Percentiles rank a stretch among this genome's conserved stretches.
Evolutionary conservation across 2,888 invertebrate genomes (phyloP).

Genomic region (Osedax frankpressi): DNA sequence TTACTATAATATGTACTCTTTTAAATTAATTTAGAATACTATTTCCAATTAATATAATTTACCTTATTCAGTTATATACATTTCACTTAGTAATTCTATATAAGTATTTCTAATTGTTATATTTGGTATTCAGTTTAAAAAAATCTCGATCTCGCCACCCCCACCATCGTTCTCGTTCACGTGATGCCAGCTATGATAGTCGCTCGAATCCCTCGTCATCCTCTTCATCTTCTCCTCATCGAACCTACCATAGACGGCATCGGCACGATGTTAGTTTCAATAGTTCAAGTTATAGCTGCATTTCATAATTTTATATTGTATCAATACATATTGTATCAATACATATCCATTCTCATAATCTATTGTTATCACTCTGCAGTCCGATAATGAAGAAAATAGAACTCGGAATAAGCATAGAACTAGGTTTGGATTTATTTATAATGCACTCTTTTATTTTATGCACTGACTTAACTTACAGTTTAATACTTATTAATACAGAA

Average conservation of each 20-base stretch:
- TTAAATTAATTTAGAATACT: too few relatives aligned
- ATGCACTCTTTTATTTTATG: not conserved
- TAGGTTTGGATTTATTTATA: not conserved
- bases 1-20: too few relatives aligned
- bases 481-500: not conserved
- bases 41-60: too few relatives aligned
- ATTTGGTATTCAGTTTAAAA: not conserved
- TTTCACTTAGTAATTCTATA: too few relatives aligned
- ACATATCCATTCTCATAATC: not conserved
- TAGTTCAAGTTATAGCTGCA: too few relatives aligned
- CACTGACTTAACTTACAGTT: too few relatives aligned
- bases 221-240: not conserved
- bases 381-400: not conserved
- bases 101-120: too few relatives aligned
- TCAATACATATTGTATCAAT: too few relatives aligned
- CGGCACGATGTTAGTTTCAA: not conserved
- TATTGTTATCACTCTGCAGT: not conserved
- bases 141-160: not conserved
- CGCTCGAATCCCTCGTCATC: not conserved
- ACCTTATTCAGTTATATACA: too few relatives aligned
- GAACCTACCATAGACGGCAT: not conserved
- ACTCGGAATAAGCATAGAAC: not conserved
- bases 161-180: not conserved
- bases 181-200: not conserved
- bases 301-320: too few relatives aligned